A percentile compares a stretch with the other conserved stretches of the same genome.
Evolutionary conservation across 2,888 invertebrate genomes (phyloP).

Genomic region (Actias luna): DNA sequence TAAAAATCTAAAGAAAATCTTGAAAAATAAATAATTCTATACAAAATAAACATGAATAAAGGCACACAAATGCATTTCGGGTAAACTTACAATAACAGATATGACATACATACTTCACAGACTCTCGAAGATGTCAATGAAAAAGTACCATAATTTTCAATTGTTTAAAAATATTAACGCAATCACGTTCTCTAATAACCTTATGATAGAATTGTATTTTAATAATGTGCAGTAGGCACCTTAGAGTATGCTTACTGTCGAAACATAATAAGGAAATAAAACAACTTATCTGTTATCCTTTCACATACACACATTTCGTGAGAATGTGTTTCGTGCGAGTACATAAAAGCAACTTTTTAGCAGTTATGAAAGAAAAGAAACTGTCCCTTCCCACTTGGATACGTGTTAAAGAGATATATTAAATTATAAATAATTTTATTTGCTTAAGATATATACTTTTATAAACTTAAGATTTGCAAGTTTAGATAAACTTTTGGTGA

Average conservation of each 20-base stretch:
- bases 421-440: background rate
- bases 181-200: background rate
- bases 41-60: no score
- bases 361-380: slow-evolving; percentile 30
- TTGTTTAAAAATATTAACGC: background rate
- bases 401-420: background rate
- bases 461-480: no score
- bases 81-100: no score
- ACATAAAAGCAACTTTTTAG: slow-evolving; percentile 39
- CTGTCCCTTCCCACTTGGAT: slow-evolving; percentile 8
- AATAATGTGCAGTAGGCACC: slow-evolving; percentile 60
- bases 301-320: slow-evolving; percentile 59
- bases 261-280: slow-evolving; percentile 53
- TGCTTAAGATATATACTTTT: background rate
- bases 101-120: no score
- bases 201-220: slow-evolving; percentile 24
- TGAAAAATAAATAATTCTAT: no score
- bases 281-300: slow-evolving; percentile 59
- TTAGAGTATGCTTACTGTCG: slow-evolving; percentile 54
- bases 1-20: no score
- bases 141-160: background rate
- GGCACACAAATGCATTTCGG: no score
- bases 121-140: no score
- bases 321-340: slow-evolving; percentile 53
- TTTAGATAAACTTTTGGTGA: no score